Percentiles rank a stretch among this genome's conserved stretches.
phyloP scores from a whole-genome alignment of 2,113 vertebrate genomes.

The Amblyornis subalaris region DNA sequence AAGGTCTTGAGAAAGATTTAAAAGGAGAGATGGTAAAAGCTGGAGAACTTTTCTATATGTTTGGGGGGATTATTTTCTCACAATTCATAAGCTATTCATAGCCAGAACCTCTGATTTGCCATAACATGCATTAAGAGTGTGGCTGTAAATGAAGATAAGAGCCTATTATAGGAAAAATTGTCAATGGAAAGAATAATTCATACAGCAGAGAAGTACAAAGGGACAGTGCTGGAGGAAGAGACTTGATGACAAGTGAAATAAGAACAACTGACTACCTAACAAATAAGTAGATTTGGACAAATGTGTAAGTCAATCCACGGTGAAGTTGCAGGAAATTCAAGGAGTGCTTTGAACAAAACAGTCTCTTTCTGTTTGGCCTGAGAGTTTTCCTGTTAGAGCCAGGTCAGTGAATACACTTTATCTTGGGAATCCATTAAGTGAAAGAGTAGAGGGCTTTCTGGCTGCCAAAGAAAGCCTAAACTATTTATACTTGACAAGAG shows the following conservation, averaged over 20 bases:
- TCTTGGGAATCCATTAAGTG: neutral
- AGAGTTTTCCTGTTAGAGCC: neutral
- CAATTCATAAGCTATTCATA: neutral
- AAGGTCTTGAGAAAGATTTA: neutral
- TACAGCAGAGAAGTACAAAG: neutral
- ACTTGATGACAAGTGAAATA: neutral
- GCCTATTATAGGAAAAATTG: neutral
- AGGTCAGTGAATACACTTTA: neutral
- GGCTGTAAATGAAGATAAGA: neutral
- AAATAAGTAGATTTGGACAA: neutral
- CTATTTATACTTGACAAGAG: neutral
- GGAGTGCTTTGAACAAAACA: neutral
- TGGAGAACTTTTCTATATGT: neutral
- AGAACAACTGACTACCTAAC: neutral
- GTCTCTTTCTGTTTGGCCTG: neutral
- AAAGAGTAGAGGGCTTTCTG: neutral
- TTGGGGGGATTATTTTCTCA: neutral
- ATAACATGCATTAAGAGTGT: neutral
- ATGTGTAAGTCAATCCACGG: neutral
- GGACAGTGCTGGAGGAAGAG: neutral
- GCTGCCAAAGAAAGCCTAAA: constrained; percentile 2
- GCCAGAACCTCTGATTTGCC: neutral
- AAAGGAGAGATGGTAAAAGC: neutral
- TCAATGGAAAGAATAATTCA: neutral
- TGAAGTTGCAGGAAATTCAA: neutral